A percentile compares a stretch with the other conserved stretches of the same genome.
Evolutionary conservation across 2,797 vertebrate genomes (phyloP).

Genomic region (Babyrousa celebensis): DNA sequence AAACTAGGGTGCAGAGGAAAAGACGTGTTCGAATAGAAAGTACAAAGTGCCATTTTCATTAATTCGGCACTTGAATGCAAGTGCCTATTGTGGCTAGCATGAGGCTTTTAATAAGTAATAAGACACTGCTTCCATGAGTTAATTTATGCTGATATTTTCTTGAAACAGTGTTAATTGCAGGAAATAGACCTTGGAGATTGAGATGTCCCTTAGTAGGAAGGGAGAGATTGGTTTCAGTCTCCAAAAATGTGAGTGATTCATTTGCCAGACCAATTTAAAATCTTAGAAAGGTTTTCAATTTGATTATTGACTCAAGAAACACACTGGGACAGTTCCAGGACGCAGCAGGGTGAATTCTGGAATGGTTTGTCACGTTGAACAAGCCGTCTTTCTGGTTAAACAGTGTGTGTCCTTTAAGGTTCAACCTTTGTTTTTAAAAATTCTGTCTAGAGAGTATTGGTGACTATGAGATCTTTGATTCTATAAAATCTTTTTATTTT

Average conservation of each 20-base stretch:
- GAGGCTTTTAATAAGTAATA: constrained; percentile 60
- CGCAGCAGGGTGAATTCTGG: not conserved
- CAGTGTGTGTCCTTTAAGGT: not conserved
- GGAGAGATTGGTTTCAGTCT: constrained; percentile 40
- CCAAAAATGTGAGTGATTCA: constrained; percentile 51
- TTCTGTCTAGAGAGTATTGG: not conserved
- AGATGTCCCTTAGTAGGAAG: not conserved
- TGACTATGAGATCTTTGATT: not conserved
- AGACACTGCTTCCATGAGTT: constrained; percentile 44
- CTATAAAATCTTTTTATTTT: not conserved
- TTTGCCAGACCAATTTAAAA: constrained; percentile 72
- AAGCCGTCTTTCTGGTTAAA: constrained; percentile 26
- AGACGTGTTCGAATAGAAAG: constrained; percentile 65
- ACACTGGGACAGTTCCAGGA: not conserved
- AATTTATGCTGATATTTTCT: constrained; percentile 38
- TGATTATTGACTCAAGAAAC: constrained; percentile 66
- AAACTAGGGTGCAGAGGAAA: constrained; percentile 54
- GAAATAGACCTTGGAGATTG: constrained; percentile 13
- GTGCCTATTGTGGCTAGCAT: constrained; percentile 24
- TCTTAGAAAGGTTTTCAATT: constrained; percentile 83
- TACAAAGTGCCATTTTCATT: constrained; percentile 53
- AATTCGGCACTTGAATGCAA: not conserved
- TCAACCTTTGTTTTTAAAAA: constrained; percentile 45
- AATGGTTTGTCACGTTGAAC: not conserved
- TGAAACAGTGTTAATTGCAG: constrained; percentile 41